Evolutionary conservation across 2,888 invertebrate species (phyloP).

Genomic region (Sarcophaga variegata): DNA sequence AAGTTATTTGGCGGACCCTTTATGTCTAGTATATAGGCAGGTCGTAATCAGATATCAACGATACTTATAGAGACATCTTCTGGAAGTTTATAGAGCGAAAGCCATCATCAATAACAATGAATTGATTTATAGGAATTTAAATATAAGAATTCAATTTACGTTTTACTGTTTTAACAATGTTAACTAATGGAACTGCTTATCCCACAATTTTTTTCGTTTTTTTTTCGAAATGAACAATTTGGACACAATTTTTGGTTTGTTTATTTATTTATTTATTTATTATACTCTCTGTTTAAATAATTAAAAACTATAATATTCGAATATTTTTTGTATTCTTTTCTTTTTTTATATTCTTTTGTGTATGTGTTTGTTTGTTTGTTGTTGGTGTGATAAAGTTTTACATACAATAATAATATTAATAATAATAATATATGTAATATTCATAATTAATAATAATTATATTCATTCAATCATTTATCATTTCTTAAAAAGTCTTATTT

Average conservation of each 20-base stretch:
- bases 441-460: slow-evolving; percentile 50
- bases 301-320: slow-evolving; percentile 69
- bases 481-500: slow-evolving; percentile 62
- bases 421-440: slow-evolving; percentile 40
- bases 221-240: neutral
- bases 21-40: too few relatives aligned
- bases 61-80: too few relatives aligned
- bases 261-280: slow-evolving; percentile 31
- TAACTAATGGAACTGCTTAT: too few relatives aligned
- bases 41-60: too few relatives aligned
- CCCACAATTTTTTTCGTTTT: too few relatives aligned
- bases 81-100: too few relatives aligned
- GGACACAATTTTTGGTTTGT: slow-evolving; percentile 34
- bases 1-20: too few relatives aligned
- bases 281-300: slow-evolving; percentile 27
- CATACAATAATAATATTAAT: slow-evolving; percentile 40
- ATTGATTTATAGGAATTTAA: too few relatives aligned
- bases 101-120: too few relatives aligned
- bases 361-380: slow-evolving; percentile 27
- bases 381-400: slow-evolving; percentile 52
- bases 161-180: too few relatives aligned
- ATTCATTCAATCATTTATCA: neutral
- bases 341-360: slow-evolving; percentile 26
- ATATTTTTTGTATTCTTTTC: slow-evolving; percentile 50
- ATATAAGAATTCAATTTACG: too few relatives aligned